Evolutionary conservation across 2,797 vertebrate species (phyloP), one percentile per base, ranked within the genome.

Genomic region (Pseudopleuronectes americanus): DNA sequence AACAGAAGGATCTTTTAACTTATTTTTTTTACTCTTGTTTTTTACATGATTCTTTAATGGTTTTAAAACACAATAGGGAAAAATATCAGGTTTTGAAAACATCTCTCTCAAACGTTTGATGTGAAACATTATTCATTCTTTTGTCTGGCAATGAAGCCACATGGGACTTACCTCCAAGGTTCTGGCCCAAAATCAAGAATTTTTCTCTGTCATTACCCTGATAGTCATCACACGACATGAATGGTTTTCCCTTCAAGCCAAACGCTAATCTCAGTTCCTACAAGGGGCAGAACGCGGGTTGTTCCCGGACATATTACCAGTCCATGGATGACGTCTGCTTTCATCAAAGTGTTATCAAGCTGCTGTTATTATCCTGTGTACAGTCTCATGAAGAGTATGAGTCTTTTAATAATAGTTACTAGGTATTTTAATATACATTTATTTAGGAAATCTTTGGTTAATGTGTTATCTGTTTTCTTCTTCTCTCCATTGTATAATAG

Each of bases 141-240:
- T 70, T 66, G 72, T 82, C 79, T 68, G 43, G 33, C 28, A 51
- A 9, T 13, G 14, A 1, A 0, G 23, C 26, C 65, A 65, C 41
- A 26, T 23, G 26, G 3, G 28, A 41, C 12, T 21, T 41, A 63
- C 56, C 60, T 33, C 59, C 66, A 48, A 66, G 49, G 14, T 41
- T 52, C 49, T 87, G 85, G 78, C 77, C 21, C 23, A 8, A 9
- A 22, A 38, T 74, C 85, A 90, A 74, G 74, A 78, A 77, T 80
- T 26, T 74, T 57, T 69, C 23, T 64, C 56, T 26, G 24, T 70
- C 56, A 61, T 74, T 66, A 62, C 38, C 3, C n/a, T 57, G 79
- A 86, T 84, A 64, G 56, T 56, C 61, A 77, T 84, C 77, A 33
- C n/a, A 65, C 71, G 47, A 56, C 33, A 38, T 76, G 56, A 59